These are phyloP conservation scores for Cyclina sinensis DNA, from an alignment of 1,140 invertebrate species.

Conservation along the genomic window DNA sequence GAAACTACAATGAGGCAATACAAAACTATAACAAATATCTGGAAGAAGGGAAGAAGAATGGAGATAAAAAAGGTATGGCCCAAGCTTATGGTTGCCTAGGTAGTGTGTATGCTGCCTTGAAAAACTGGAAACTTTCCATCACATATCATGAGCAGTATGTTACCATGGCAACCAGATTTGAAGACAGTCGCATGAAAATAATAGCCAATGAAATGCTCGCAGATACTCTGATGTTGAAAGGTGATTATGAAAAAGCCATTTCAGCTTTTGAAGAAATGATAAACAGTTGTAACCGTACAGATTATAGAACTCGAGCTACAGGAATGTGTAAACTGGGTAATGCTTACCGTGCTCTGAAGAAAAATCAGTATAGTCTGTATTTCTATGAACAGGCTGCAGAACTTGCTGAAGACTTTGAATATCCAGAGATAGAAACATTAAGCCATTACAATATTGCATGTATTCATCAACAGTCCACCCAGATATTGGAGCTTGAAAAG, in stretches of 20 bases:
- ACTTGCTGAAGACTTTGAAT: conserved; percentile 78
- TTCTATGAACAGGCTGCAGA: conserved; percentile 79
- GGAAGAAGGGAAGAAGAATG: conserved; percentile 73
- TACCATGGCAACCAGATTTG: conserved; percentile 75
- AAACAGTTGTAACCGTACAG: conserved; percentile 71
- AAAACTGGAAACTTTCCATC: conserved; percentile 79
- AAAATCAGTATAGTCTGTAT: conserved; percentile 79
- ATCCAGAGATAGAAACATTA: conserved; percentile 77
- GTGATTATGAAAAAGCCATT: conserved; percentile 78
- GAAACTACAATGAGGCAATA: conserved; percentile 80
- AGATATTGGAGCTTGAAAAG: conserved; percentile 80
- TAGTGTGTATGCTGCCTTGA: conserved; percentile 79
- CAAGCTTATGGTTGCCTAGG: conserved; percentile 85
- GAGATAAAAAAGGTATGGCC: conserved; percentile 78
- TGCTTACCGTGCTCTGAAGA: conserved; percentile 76
- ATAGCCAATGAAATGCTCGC: conserved; percentile 82
- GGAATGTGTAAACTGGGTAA: conserved; percentile 81
- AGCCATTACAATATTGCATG: conserved; percentile 82
- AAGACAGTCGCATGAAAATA: conserved; percentile 75
- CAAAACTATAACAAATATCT: conserved; percentile 80
- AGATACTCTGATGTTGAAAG: conserved; percentile 81
- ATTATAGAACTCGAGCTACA: conserved; percentile 74
- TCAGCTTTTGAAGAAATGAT: conserved; percentile 75
- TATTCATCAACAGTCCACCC: conserved; percentile 80
- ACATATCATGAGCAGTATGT: conserved; percentile 83